These are phyloP conservation scores for Cliona cf. orientalis DNA, from an alignment of 37 sponge, comb jelly and placozoan genomes.

Conservation along the genomic window DNA sequence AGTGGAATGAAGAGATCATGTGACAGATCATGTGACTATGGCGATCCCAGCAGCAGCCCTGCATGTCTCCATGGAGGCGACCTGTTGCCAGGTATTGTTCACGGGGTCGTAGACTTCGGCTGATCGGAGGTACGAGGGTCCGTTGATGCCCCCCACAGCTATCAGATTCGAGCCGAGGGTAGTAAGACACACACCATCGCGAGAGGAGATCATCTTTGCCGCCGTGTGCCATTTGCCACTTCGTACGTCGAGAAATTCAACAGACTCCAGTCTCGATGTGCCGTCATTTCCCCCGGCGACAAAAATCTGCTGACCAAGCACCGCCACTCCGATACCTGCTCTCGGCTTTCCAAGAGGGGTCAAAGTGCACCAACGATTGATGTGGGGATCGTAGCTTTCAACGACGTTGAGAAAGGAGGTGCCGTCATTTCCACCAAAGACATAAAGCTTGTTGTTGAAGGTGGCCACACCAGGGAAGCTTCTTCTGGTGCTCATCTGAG, in stretches of 20 bases:
- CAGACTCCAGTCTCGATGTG: conserved; percentile 89
- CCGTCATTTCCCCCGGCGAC: conserved; percentile 97
- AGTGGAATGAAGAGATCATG: too few relatives aligned
- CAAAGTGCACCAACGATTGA: conserved; percentile 88
- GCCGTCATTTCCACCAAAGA: conserved; percentile 97
- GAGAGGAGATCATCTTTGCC: conserved; percentile 77
- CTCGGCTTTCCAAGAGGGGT: conserved; percentile 81
- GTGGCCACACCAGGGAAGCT: conserved; percentile 95
- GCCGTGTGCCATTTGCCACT: conserved; percentile 81
- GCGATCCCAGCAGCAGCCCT: conserved; percentile 93
- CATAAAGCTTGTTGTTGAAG: conserved; percentile 61
- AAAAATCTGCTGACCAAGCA: conserved; percentile 83
- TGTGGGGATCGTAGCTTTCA: conserved; percentile 94
- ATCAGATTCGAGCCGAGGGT: conserved; percentile 72
- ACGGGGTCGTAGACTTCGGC: conserved; percentile 85
- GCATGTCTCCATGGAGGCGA: conserved; percentile 89
- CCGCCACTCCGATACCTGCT: conserved; percentile 91
- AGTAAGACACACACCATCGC: conserved; percentile 91
- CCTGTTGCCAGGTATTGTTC: conserved; percentile 79
- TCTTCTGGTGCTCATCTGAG: conserved; percentile 90
- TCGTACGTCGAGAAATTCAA: conserved; percentile 86
- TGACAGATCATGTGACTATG: conserved; percentile 14
- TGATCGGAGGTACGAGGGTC: conserved; percentile 90
- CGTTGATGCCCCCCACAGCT: conserved; percentile 95
- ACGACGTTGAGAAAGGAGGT: conserved; percentile 90